A percentile compares a stretch with the other conserved stretches of the same genome.
These are phyloP conservation scores for Gallinago stenura DNA, from an alignment of 2,797 vertebrate genomes.

Conservation along the genomic window DNA sequence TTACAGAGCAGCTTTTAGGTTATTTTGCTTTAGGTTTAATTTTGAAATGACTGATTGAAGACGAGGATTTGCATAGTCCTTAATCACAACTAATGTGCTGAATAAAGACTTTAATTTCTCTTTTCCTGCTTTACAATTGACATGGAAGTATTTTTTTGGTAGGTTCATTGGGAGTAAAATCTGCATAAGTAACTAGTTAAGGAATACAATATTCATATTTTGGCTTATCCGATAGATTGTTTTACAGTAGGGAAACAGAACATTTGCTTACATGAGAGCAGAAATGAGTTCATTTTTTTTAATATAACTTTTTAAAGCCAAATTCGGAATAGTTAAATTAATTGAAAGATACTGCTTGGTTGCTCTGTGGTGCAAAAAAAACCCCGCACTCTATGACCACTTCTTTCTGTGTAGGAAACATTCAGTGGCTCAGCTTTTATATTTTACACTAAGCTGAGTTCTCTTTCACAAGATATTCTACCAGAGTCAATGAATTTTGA, in stretches of 20 bases:
- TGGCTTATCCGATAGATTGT: not conserved
- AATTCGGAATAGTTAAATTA: not conserved
- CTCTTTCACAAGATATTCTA: not conserved
- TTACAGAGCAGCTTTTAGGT: not conserved
- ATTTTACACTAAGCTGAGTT: not conserved
- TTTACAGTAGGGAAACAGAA: not conserved
- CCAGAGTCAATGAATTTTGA: constrained; percentile 11
- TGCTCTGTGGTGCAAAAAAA: not conserved
- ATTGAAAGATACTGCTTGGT: not conserved
- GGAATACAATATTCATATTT: not conserved
- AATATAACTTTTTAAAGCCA: accelerated
- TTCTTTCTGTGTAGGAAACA: not conserved
- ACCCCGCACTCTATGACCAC: accelerated
- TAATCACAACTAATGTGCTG: not conserved
- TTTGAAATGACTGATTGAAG: constrained; percentile 9
- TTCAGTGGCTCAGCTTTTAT: not conserved
- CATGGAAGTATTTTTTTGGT: not conserved
- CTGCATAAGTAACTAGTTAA: not conserved
- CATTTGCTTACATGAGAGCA: not conserved
- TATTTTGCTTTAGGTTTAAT: constrained; percentile 29
- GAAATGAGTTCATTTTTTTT: not conserved
- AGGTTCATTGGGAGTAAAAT: not conserved
- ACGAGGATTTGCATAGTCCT: not conserved
- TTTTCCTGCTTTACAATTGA: not conserved
- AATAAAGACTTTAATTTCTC: not conserved